Base-by-base conservation (phyloP, 1,140 invertebrate genomes). In the Drosophila virilis region DNA sequence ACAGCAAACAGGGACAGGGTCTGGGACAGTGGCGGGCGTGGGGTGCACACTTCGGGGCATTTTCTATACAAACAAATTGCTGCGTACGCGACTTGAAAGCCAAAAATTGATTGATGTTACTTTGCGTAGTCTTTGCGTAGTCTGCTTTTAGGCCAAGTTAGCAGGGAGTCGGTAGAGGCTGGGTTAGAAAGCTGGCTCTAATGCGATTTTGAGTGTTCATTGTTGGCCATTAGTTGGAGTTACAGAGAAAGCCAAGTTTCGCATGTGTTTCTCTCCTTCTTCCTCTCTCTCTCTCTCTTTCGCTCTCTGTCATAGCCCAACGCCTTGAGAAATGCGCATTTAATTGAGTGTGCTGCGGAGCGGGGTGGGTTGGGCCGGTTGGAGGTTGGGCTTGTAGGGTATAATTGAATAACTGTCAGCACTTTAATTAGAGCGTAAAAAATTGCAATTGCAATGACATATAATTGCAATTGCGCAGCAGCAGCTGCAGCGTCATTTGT, bases 51-150 rank as follows among this genome's bases (percentile, higher is more conserved):
- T 79, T 72, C 67, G 58, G 45, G 37, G 43, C 61, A 80, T 89
- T 89, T 90, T 88, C 80, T 89, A 89, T 84, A 89, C 84, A 89
- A 89, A 89, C 84, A 89, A 89, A 89, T 89, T 89, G 84, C 84
- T 65, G 80, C 77, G 84, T 89, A 89, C 84, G 84, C 84, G 84
- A 89, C 84, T 80, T 84, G 84, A 89, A 89, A 89, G 74, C 84
- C 54, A 89, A 89, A 66, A 89, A 89, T 84, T 89, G 84, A 89
- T 89, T 80, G 84, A 89, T 89, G 84, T 89, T 80, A 73, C 83
- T 82, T 86, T 89, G 70, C 71, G 67, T 50, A 17, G 17, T 54
- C 45, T 54, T 37, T 38, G 57, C 35, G 55, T 70, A 70, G 77
- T 58, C 59, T 66, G 46, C 62, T 74, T 74, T 78, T 76, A 64